These are phyloP conservation scores for Muscidifurax raptorellus DNA, from an alignment of 1,140 invertebrate species.

Conservation along the genomic window DNA sequence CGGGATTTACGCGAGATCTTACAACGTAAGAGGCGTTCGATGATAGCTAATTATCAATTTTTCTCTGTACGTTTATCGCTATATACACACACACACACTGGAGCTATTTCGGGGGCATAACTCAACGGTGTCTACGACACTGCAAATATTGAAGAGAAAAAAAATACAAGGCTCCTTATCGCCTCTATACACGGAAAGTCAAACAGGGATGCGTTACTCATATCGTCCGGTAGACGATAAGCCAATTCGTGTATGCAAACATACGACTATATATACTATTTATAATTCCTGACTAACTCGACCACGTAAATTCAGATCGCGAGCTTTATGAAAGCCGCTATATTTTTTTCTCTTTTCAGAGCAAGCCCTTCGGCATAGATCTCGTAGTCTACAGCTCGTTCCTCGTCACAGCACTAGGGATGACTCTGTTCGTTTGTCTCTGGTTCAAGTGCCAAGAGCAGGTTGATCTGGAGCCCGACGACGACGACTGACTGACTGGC, in stretches of 20 bases:
- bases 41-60: too few species aligned
- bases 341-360: slow-evolving; percentile 51
- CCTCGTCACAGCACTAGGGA: slow-evolving; percentile 48
- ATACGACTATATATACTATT: not conserved
- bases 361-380: slow-evolving; percentile 56
- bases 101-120: too few species aligned
- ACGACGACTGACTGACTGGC: not conserved
- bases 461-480: slow-evolving; percentile 41
- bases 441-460: slow-evolving; percentile 56
- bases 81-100: too few species aligned
- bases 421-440: slow-evolving; percentile 50
- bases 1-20: slow-evolving; percentile 50
- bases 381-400: slow-evolving; percentile 58
- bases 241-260: not conserved
- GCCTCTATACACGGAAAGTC: too few species aligned
- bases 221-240: slow-evolving; percentile 12
- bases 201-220: not conserved
- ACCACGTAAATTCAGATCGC: slow-evolving; percentile 1
- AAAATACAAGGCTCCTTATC: too few species aligned
- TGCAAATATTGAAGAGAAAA: too few species aligned
- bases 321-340: not conserved
- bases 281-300: slow-evolving; percentile 14
- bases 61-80: too few species aligned
- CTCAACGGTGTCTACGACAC: too few species aligned
- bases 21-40: slow-evolving; percentile 45